Evolutionary conservation across 2,113 vertebrate genomes (phyloP).

Genomic region (Pyxicephalus adspersus): DNA sequence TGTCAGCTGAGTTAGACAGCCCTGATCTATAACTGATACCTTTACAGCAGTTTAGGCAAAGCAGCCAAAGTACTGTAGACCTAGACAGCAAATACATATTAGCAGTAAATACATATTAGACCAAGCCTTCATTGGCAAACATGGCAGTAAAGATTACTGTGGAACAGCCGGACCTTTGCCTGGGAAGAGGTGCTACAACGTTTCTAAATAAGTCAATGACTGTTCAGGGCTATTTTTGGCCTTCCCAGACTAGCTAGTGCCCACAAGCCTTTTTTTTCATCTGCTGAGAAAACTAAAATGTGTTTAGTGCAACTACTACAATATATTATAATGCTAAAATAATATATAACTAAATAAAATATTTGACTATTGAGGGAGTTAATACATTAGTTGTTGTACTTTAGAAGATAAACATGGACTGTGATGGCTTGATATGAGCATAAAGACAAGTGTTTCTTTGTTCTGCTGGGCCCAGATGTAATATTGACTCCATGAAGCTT

Average conservation of each 20-base stretch:
- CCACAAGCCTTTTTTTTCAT: not conserved
- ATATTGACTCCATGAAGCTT: too few species aligned
- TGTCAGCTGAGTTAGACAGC: too few species aligned
- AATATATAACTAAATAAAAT: too few species aligned
- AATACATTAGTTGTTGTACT: too few species aligned
- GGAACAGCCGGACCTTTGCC: not conserved
- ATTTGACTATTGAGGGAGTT: too few species aligned
- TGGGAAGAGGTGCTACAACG: not conserved
- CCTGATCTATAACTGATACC: not conserved
- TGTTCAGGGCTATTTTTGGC: constrained; percentile 28
- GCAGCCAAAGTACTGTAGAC: not conserved
- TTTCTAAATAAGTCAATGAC: constrained; percentile 42
- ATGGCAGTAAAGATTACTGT: not conserved
- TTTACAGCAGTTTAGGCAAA: not conserved
- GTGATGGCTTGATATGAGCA: too few species aligned
- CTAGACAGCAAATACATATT: constrained; percentile 12
- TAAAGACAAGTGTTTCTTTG: too few species aligned
- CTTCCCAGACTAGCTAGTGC: not conserved
- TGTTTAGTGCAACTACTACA: too few species aligned
- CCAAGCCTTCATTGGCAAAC: not conserved
- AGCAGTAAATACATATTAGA: constrained; percentile 15
- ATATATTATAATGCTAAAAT: too few species aligned
- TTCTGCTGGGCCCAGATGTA: too few species aligned
- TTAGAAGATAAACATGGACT: too few species aligned
- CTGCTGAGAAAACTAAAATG: not conserved